Base-by-base conservation (phyloP, 2,113 vertebrate genomes). In the Sarotherodon lohbergeri region DNA sequence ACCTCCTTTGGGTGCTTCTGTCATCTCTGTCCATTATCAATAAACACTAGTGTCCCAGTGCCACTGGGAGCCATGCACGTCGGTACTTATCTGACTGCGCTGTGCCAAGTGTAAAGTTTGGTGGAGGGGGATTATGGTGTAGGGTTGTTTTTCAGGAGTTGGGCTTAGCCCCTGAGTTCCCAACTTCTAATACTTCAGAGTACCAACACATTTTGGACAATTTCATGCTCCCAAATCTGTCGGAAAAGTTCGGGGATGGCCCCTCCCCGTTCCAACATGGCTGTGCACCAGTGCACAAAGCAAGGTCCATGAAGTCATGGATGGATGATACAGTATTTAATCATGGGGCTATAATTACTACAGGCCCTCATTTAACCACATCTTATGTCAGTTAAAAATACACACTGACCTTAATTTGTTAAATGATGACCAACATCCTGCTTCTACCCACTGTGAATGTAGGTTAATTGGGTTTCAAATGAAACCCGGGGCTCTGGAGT, bases 331-430 rank as follows among this genome's bases (percentile, higher is more conserved):
- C 3, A 2, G 9, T 76, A 0, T 76, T 11, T 48, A 29, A 76
- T 43, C 24, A 76, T 48, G 24, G 22, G 24, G 24, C 43, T 52
- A n/a, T 19, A 48, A 32, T 50, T 50, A 52, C 43, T 50, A 0
- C 71, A n/a, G 16, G 27, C 71, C 4, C 27, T 50, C 10, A 7
- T 50, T 50, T 50, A 50, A 78, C 19, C 27, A 29, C 43, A 29
- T 19, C 71, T 50, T 78, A 50, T 50, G 71, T 78, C 2, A 78
- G 24, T 48, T 78, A 32, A 32, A 78, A 78, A 50, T n/a, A 50
- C 16, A 78, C 9, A 32, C 46, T 78, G 71, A 50, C 71, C 71
- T 78, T 78, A 50, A 78, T 78, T 78, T n/a, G 16, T 78, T 78
- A 32, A 50, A 50, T 32, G 9, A 78, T 78, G 71, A 32, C 71